Evolutionary conservation across 2,113 vertebrate genomes (phyloP).

Genomic region (Plotosus lineatus): DNA sequence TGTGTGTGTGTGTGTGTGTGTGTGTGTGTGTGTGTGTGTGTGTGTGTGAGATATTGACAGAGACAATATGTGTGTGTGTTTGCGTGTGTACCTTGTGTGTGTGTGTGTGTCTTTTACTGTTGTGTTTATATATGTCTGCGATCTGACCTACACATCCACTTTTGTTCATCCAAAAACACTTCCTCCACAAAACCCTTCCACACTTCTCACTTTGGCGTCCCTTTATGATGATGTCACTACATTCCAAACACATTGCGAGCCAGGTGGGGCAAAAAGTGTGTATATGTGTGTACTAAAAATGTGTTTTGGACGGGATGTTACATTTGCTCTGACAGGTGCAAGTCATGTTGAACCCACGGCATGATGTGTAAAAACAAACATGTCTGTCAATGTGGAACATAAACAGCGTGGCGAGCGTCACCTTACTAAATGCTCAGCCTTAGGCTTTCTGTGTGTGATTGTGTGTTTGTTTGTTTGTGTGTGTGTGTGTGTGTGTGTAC

Average conservation of each 20-base stretch:
- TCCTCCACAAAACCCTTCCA: slow-evolving; percentile 44
- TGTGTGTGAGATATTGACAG: too few relatives aligned
- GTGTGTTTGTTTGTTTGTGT: slow-evolving; percentile 29
- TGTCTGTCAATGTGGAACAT: slow-evolving; percentile 34
- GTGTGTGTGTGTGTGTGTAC: slow-evolving; percentile 8
- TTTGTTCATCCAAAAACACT: slow-evolving; percentile 26
- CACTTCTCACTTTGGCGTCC: slow-evolving; percentile 34
- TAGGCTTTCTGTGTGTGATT: not conserved
- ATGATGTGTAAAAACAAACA: slow-evolving; percentile 45
- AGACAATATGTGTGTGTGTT: too few relatives aligned
- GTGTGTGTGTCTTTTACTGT: slow-evolving; percentile 37
- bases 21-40: slow-evolving; percentile 27
- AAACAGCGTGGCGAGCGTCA: slow-evolving; percentile 21
- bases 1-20: slow-evolving; percentile 23
- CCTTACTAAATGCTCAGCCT: slow-evolving; percentile 35
- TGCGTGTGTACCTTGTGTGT: slow-evolving; percentile 16
- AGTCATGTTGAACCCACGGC: not conserved
- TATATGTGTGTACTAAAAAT: slow-evolving; percentile 11
- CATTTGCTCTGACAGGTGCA: slow-evolving; percentile 47
- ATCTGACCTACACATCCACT: slow-evolving; percentile 50
- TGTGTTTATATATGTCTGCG: too few relatives aligned
- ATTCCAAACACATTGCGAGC: slow-evolving; percentile 42
- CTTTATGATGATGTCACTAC: slow-evolving; percentile 46
- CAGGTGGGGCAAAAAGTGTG: slow-evolving; percentile 5
- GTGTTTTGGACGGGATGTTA: not conserved